Conservation (phyloP, 2,797 vertebrate genomes). For the Sebastes cheni region DNA sequence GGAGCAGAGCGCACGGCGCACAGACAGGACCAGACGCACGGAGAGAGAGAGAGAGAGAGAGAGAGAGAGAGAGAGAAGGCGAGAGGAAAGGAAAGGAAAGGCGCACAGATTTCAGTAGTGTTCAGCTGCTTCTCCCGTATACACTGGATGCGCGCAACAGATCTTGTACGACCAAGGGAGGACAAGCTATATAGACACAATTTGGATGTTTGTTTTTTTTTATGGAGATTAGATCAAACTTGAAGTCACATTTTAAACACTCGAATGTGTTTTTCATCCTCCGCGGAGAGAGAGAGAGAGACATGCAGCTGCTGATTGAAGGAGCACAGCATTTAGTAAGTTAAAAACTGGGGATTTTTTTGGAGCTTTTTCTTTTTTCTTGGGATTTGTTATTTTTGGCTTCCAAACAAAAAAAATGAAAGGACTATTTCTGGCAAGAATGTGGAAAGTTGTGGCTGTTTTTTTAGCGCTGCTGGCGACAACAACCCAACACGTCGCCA, state of each 20-base stretch:
- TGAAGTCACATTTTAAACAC: neutral
- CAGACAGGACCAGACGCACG: slow-evolving; percentile 48
- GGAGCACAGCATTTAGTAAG: slow-evolving; percentile 31
- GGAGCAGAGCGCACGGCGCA: slow-evolving; percentile 61
- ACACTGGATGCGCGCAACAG: slow-evolving; percentile 69
- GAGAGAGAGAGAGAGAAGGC: slow-evolving; percentile 40
- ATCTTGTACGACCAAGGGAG: slow-evolving; percentile 36
- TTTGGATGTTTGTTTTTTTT: slow-evolving; percentile 39
- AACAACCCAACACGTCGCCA: slow-evolving; percentile 50
- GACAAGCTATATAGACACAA: neutral
- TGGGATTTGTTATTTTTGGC: neutral
- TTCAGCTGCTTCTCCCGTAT: slow-evolving; percentile 34
- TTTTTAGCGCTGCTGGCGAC: slow-evolving; percentile 54
- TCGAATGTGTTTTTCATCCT: neutral
- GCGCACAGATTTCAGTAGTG: slow-evolving; percentile 55
- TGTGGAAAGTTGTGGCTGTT: slow-evolving; percentile 68
- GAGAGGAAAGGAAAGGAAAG: slow-evolving; percentile 52
- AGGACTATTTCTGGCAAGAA: slow-evolving; percentile 61
- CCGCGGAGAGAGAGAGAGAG: slow-evolving; percentile 47
- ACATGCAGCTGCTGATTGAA: slow-evolving; percentile 56
- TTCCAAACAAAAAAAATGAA: slow-evolving; percentile 53
- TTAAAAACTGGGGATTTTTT: slow-evolving; percentile 50
- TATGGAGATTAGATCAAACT: slow-evolving; percentile 31
- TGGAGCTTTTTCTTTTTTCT: slow-evolving; percentile 5
- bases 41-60: slow-evolving; percentile 37